Percentiles rank a stretch among this genome's conserved stretches.
Evolutionary conservation across 1,140 invertebrate species (phyloP).

Genomic region (Aradophagus sp.): DNA sequence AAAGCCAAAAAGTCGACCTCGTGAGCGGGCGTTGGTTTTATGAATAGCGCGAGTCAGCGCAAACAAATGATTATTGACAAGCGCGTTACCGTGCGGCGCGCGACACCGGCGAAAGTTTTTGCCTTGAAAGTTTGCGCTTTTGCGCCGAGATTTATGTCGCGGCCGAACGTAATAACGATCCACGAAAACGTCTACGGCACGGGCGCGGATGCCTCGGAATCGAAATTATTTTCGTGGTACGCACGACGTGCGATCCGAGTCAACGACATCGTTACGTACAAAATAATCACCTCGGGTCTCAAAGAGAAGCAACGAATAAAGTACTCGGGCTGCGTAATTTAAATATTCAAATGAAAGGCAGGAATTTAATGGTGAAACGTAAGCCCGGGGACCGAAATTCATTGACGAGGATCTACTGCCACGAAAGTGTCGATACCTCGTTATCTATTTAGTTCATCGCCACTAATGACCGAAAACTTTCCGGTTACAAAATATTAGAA

Average conservation of each 20-base stretch:
- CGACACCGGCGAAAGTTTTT: constrained; percentile 38
- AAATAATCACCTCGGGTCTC: constrained; percentile 8
- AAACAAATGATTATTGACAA: constrained; percentile 39
- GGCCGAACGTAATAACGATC: background rate
- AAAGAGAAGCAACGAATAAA: constrained; percentile 8
- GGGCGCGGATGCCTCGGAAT: background rate
- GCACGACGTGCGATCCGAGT: constrained; percentile 3
- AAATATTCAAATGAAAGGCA: too few relatives aligned
- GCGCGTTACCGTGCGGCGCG: constrained; percentile 9
- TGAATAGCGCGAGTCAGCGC: constrained; percentile 19
- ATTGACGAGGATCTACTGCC: too few relatives aligned
- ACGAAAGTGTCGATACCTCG: too few relatives aligned
- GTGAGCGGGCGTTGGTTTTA: constrained; percentile 20
- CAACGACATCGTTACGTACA: constrained; percentile 23
- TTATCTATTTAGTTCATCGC: too few relatives aligned
- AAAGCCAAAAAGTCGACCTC: too few relatives aligned
- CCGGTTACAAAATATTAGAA: too few relatives aligned
- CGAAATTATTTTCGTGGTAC: constrained; percentile 12
- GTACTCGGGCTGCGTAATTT: constrained; percentile 1
- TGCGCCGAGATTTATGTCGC: constrained; percentile 22
- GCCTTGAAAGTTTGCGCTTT: constrained; percentile 34
- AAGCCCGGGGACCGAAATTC: too few relatives aligned
- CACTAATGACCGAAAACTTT: too few relatives aligned
- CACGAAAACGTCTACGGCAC: constrained; percentile 4
- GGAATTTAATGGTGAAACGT: too few relatives aligned